Evolutionary conservation across 1,140 invertebrate genomes (phyloP).

Genomic region (Rhysida immarginata): DNA sequence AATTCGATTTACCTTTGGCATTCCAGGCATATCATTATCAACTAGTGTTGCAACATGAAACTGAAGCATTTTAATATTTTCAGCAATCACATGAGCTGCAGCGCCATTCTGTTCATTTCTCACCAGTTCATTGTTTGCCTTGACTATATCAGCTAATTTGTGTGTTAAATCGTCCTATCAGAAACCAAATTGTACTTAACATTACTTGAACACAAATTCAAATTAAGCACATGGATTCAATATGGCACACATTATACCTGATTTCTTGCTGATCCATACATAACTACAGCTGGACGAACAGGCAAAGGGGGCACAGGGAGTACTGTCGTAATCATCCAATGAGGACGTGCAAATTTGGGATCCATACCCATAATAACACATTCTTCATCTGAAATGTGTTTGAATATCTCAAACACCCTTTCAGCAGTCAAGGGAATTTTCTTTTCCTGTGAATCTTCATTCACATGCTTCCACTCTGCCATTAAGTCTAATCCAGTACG

Average conservation of each 20-base stretch:
- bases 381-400: constrained; percentile 94
- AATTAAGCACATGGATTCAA: too few species aligned
- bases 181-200: too few species aligned
- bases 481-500: constrained; percentile 77
- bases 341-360: constrained; percentile 68
- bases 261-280: constrained; percentile 97
- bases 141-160: constrained; percentile 97
- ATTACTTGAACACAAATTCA: too few species aligned
- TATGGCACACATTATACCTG: constrained; percentile 38
- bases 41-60: constrained; percentile 96
- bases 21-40: constrained; percentile 97
- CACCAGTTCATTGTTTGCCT: constrained; percentile 91
- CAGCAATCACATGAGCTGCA: constrained; percentile 86
- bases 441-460: constrained; percentile 94
- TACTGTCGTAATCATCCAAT: constrained; percentile 98
- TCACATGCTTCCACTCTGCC: constrained; percentile 95
- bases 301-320: constrained; percentile 90
- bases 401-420: constrained; percentile 89
- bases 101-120: constrained; percentile 92
- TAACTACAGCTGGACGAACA: constrained; percentile 88
- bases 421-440: constrained; percentile 88
- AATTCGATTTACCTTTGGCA: constrained; percentile 62
- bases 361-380: constrained; percentile 70
- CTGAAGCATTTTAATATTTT: constrained; percentile 96
- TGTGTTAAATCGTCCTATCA: constrained; percentile 94